Percentiles rank a stretch among this genome's conserved stretches.
These are phyloP conservation scores for Lipophrys pholis DNA, from an alignment of 2,113 vertebrate species.

Conservation along the genomic window DNA sequence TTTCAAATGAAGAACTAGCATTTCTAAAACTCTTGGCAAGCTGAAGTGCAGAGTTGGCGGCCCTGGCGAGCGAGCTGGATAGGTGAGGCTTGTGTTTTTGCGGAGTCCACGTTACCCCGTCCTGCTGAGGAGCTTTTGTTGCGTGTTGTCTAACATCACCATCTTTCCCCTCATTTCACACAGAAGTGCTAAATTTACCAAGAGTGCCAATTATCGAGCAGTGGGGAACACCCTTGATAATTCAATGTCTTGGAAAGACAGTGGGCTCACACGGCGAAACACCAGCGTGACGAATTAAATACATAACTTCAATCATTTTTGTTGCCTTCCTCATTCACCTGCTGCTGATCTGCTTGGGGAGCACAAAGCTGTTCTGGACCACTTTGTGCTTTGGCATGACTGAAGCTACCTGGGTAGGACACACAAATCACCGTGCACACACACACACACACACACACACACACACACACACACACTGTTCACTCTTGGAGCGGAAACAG, in stretches of 20 bases:
- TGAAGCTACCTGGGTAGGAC: slow-evolving; percentile 19
- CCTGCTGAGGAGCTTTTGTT: not conserved
- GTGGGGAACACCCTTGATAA: not conserved
- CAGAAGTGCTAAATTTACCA: not conserved
- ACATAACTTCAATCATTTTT: slow-evolving; percentile 6
- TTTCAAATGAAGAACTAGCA: too few relatives aligned
- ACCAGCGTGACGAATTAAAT: slow-evolving; percentile 12
- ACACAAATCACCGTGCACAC: slow-evolving; percentile 23
- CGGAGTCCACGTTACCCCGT: not conserved
- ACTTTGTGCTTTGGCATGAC: slow-evolving; percentile 22
- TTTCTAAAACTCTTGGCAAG: too few relatives aligned
- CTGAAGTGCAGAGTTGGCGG: too few relatives aligned
- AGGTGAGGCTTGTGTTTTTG: not conserved
- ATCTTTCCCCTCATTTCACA: not conserved
- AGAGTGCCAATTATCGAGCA: too few relatives aligned
- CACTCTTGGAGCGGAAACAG: slow-evolving; percentile 35
- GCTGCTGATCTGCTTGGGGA: slow-evolving; percentile 19
- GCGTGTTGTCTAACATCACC: not conserved
- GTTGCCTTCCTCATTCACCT: slow-evolving; percentile 18
- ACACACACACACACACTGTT: slow-evolving; percentile 14
- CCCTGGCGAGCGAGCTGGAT: too few relatives aligned
- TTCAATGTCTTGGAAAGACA: slow-evolving; percentile 1
- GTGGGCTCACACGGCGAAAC: not conserved
- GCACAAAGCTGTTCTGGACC: slow-evolving; percentile 13
- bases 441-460: slow-evolving; percentile 29